Evolutionary conservation across 2,113 vertebrate genomes (phyloP), one percentile per base, ranked within the genome.

Genomic region (Brachionichthys hirsutus): DNA sequence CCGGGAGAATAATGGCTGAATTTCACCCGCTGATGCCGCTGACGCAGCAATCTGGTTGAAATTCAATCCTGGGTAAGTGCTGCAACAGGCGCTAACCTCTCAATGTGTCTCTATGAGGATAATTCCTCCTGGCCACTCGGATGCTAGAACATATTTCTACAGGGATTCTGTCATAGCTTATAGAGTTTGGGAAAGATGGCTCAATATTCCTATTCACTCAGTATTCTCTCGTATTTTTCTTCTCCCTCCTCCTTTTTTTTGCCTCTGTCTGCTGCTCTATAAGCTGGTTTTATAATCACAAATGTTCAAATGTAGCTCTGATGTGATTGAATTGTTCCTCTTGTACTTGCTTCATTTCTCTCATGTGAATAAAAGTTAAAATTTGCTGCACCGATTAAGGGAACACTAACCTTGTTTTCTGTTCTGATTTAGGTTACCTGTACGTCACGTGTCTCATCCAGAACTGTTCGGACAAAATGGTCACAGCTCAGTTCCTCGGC

Each of bases 361-460:
- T 43, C n/a, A 14, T 47, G 46, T 48, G 4, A 10, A 30, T 8
- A 30, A 6, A 30, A 8, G 8, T 6, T 38, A 38, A 38, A 10
- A 38, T 38, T 38, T 38, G 12, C 36, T 3, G 12, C 9, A 0
- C 36, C 3, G 36, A 38, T 11, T 30, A 30, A 30, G 4, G 1
- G 24, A 30, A 30, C 24, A 30, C 24, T 30, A 30, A 10, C 36
- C 36, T 12, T 16, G 8, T 51, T 12, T 51, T 16, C 13, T 24
- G 12, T 42, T 20, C 35, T 9, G 75, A 19, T 81, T 54, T 53
- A 98, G 97, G 87, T 57, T 92, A 91, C 76, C 91, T 90, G 42
- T 99, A 98, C 1, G 73, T 98, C 73, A 94, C 93, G 65, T 98
- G 96, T 71, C 92, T 85, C 54, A 92, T 94, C 87, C 93, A 92